A percentile compares a stretch with the other conserved stretches of the same genome.
phyloP scores from a whole-genome alignment of 2,888 invertebrate genomes.

The Caenorhabditis becei region DNA sequence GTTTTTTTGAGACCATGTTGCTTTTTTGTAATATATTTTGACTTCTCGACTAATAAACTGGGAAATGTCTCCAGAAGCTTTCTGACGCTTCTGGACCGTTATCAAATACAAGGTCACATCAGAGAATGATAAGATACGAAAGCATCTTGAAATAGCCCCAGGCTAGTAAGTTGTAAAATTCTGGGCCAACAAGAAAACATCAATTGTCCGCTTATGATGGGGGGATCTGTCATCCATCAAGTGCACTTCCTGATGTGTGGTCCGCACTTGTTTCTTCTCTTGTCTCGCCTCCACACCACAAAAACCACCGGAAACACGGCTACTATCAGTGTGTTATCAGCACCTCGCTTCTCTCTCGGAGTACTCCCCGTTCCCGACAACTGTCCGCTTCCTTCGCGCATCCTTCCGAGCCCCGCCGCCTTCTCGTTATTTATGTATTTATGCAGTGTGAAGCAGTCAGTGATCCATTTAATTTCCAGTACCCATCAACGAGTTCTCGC shows the following conservation, averaged over 20 bases:
- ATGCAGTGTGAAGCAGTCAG: constrained; percentile 6
- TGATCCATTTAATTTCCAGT: constrained; percentile 41
- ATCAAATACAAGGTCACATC: no score
- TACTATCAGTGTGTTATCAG: constrained; percentile 24
- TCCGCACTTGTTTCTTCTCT: constrained; percentile 5
- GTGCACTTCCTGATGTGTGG: constrained; percentile 24
- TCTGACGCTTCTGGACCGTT: no score
- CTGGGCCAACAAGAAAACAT: constrained; percentile 5
- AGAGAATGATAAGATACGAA: no score
- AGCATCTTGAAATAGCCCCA: no score
- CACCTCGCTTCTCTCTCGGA: not conserved
- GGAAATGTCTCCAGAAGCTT: no score
- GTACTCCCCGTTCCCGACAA: constrained; percentile 19
- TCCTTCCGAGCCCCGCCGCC: constrained; percentile 12
- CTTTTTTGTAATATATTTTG: no score
- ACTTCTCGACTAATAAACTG: no score
- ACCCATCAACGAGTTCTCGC: constrained; percentile 59
- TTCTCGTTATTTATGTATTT: constrained; percentile 28
- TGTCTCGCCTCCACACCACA: constrained; percentile 19
- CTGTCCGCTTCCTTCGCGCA: constrained; percentile 16
- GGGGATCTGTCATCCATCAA: constrained; percentile 35
- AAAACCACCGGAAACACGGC: constrained; percentile 21
- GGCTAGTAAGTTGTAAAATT: no score
- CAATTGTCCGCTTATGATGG: constrained; percentile 7
- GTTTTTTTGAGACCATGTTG: no score